Evolutionary conservation across 2,888 invertebrate genomes (phyloP), one percentile per base, ranked within the genome.

Genomic region (Baronia brevicornis): DNA sequence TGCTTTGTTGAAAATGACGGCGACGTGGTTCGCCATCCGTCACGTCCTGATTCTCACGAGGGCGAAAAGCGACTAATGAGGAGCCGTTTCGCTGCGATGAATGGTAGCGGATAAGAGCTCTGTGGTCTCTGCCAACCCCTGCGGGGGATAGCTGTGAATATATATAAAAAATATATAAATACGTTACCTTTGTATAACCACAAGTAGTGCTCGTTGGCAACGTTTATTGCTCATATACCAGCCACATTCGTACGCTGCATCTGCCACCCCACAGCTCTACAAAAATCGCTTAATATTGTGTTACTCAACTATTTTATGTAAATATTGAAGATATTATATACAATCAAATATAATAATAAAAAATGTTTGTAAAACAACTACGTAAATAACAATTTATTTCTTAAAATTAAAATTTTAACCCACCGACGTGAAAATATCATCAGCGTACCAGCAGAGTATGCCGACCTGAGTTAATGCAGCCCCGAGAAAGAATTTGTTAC

Each of bases 391-490:
- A 1, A 12, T 6, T 8, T 4, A 9, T 3, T 3, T 5, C 5
- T 5, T 36, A 28, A 37, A 25, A 13, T 2, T 20, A 13, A n/a
- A 22, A 22, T 21, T 9, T 8, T 9, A 25, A 48, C 71, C 50
- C 43, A 75, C 78, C 41, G 73, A 60, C 44, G 66, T 62, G 30
- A 53, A 73, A 37, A 79, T 74, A 25, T 79, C 77, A 38, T 78
- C 73, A 18, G 77, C 74, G 29, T 72, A 79, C 74, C 70, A 78
- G 35, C 77, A 77, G 11, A 79, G 53, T 28, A 79, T 68, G 5
- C 71, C 73, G 45, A 74, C 72, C 52, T 77, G 72, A 23, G 73
- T 72, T 37, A 79, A 36, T 3, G 64, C 69, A 3, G 75, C 67
- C 5, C 65, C 65, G 15, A 74, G 49, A 46, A 68, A 79, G 33